Conservation (phyloP, 1,140 invertebrate species). For the Capitella teleta region DNA sequence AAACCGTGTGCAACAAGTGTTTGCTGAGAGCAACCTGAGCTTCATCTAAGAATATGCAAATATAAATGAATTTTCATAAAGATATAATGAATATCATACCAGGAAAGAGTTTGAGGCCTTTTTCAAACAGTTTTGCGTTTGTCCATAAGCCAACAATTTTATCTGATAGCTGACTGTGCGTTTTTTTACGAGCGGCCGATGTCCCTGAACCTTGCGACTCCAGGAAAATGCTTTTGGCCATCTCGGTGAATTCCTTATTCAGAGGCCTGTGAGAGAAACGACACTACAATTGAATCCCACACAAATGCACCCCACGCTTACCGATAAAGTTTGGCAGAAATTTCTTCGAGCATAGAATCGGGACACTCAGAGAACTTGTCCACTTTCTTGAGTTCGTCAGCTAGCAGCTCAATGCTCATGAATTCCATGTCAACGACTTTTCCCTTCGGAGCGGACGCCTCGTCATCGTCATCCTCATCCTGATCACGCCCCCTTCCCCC, state of each 20-base stretch:
- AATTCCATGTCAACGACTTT: slow-evolving; percentile 50
- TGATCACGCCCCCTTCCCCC: slow-evolving; percentile 47
- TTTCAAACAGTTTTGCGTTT: slow-evolving; percentile 74
- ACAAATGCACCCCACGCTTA: slow-evolving; percentile 15
- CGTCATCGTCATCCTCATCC: slow-evolving; percentile 39
- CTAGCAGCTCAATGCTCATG: slow-evolving; percentile 57
- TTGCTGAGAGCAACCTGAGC: slow-evolving; percentile 58
- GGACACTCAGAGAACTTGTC: slow-evolving; percentile 45
- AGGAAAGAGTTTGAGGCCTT: slow-evolving; percentile 61
- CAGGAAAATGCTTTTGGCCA: slow-evolving; percentile 56
- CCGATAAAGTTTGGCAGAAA: slow-evolving; percentile 37
- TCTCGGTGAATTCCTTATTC: slow-evolving; percentile 39
- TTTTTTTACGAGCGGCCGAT: slow-evolving; percentile 51
- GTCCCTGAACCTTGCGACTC: slow-evolving; percentile 52
- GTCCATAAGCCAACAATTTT: slow-evolving; percentile 60
- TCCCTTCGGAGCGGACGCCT: slow-evolving; percentile 31
- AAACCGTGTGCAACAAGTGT: slow-evolving; percentile 74
- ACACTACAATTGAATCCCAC: no score
- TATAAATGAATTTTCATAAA: neutral
- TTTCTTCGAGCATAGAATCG: slow-evolving; percentile 40
- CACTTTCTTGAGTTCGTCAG: slow-evolving; percentile 51
- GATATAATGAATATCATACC: slow-evolving; percentile 13
- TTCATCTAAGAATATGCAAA: slow-evolving; percentile 38
- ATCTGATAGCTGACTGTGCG: slow-evolving; percentile 67
- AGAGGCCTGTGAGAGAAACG: slow-evolving; percentile 30